Conservation (phyloP, 2,888 invertebrate genomes). For the Choristoneura rosaceana region DNA sequence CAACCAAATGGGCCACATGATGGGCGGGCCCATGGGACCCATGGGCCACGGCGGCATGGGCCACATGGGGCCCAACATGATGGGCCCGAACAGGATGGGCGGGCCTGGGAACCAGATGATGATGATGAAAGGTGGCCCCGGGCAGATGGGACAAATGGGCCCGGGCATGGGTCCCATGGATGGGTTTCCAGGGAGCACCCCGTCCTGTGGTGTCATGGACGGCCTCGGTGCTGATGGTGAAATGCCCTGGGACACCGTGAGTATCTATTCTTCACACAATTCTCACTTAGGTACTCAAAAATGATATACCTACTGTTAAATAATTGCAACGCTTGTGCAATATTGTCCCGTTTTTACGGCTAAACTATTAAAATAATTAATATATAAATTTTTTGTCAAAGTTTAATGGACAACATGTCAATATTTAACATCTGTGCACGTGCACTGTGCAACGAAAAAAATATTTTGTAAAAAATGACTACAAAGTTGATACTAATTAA, state of each 20-base stretch:
- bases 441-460: no score
- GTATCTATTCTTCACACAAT: conserved; percentile 48
- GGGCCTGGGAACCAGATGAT: conserved; percentile 79
- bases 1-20: conserved; percentile 81
- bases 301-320: no score
- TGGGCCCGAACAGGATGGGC: conserved; percentile 81
- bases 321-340: no score
- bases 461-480: no score
- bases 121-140: conserved; percentile 82
- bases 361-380: no score
- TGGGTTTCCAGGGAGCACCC: conserved; percentile 85
- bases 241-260: conserved; percentile 86
- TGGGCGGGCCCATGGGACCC: conserved; percentile 82
- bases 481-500: no score
- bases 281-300: no score
- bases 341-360: no score
- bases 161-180: conserved; percentile 81
- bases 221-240: conserved; percentile 86
- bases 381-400: no score
- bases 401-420: no score
- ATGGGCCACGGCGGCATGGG: conserved; percentile 80
- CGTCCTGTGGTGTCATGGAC: conserved; percentile 86
- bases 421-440: no score
- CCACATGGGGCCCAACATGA: conserved; percentile 81
- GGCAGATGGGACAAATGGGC: conserved; percentile 80